These are phyloP conservation scores for Xiphorhynchus erythropygius DNA, from an alignment of 2,797 vertebrate species.

Conservation along the genomic window DNA sequence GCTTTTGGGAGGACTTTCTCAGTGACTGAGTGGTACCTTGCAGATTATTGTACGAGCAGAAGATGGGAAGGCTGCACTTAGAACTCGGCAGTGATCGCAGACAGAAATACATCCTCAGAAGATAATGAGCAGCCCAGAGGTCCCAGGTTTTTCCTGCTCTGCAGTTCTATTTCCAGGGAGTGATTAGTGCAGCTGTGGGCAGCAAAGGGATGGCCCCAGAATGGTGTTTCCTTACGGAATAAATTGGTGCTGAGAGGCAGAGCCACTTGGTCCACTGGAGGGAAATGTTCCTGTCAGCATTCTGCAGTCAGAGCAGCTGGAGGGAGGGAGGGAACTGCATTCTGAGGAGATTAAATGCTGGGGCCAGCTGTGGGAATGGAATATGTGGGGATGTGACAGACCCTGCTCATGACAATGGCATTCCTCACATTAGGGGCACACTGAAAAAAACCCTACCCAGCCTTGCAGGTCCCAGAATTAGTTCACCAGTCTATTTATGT, in stretches of 20 bases:
- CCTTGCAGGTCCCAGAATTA: not conserved
- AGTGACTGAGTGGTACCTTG: not conserved
- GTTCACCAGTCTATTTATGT: not conserved
- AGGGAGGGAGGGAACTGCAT: not conserved
- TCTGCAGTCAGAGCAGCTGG: not conserved
- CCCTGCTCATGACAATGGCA: not conserved
- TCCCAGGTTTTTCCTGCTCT: not conserved
- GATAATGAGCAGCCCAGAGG: not conserved
- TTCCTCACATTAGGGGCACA: not conserved
- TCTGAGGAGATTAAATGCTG: not conserved
- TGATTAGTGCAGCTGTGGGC: not conserved
- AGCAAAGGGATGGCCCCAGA: not conserved
- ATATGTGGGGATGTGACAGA: not conserved
- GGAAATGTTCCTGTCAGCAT: not conserved
- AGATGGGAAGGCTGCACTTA: not conserved
- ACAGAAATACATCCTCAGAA: not conserved
- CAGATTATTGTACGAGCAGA: not conserved
- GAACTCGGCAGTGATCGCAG: not conserved
- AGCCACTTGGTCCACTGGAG: not conserved
- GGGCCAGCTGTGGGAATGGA: not conserved
- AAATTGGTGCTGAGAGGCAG: not conserved
- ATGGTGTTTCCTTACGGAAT: not conserved
- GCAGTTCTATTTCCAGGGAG: not conserved
- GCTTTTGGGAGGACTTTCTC: not conserved
- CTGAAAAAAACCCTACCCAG: not conserved